phyloP scores from a whole-genome alignment of 2,888 invertebrate species.

The Theretra japonica region DNA sequence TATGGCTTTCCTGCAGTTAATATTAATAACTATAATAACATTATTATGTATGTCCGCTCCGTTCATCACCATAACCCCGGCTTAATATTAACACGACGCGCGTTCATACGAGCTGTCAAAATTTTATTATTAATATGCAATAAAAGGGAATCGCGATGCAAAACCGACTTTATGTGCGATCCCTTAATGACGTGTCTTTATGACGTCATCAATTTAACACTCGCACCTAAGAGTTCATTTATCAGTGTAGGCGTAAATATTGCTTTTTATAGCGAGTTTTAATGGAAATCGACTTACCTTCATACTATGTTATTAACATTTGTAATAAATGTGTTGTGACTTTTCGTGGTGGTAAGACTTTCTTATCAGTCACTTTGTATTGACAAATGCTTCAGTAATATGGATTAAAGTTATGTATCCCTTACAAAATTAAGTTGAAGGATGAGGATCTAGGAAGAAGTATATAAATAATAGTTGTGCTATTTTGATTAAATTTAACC shows the following conservation, averaged over 20 bases:
- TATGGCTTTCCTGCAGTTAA: too few species aligned
- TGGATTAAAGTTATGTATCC: too few species aligned
- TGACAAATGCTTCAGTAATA: too few species aligned
- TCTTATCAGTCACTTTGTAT: neutral
- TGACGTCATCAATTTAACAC: conserved; percentile 30
- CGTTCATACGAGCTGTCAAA: conserved; percentile 40
- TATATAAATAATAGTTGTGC: too few species aligned
- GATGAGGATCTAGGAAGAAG: too few species aligned
- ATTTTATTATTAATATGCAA: conserved; percentile 40
- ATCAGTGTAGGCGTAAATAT: conserved; percentile 19
- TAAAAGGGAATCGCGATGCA: conserved; percentile 37
- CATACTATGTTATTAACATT: neutral
- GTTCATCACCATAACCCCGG: conserved; percentile 2
- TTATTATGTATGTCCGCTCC: neutral
- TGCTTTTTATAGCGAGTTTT: conserved; percentile 21
- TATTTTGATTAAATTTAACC: neutral
- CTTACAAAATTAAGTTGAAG: too few species aligned
- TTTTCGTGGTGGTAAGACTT: neutral
- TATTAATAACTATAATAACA: too few species aligned
- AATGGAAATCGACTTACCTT: conserved; percentile 6
- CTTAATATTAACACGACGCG: conserved; percentile 31
- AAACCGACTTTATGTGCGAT: conserved; percentile 34
- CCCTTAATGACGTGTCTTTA: conserved; percentile 34
- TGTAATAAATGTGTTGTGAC: neutral
- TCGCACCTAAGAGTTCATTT: conserved; percentile 24